These are phyloP conservation scores for Cygnus buccinator DNA, from an alignment of 2,113 vertebrate species.

Conservation along the genomic window DNA sequence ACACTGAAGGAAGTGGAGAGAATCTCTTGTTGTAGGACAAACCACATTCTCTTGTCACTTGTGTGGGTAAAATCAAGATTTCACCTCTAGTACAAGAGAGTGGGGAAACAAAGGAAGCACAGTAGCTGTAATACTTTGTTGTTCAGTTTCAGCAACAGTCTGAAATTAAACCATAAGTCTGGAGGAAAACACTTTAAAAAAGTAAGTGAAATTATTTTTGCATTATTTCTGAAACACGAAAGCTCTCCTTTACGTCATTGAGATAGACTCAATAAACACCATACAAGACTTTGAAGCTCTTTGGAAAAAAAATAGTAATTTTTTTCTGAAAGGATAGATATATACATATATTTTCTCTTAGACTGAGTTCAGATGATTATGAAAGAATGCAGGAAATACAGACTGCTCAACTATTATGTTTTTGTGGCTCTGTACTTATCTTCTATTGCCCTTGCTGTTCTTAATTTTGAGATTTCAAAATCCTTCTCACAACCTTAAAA, in stretches of 20 bases:
- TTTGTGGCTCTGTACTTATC: not conserved
- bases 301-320: not conserved
- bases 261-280: not conserved
- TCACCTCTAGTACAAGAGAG: not conserved
- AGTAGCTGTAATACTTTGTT: not conserved
- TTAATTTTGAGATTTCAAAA: not conserved
- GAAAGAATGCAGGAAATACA: not conserved
- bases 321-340: not conserved
- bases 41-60: not conserved
- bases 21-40: not conserved
- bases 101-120: not conserved
- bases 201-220: not conserved
- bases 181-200: not conserved
- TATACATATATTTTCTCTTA: too few relatives aligned
- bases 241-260: not conserved
- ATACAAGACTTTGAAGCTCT: not conserved
- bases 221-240: not conserved
- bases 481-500: not conserved
- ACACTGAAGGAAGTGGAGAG: not conserved
- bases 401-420: not conserved
- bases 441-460: not conserved
- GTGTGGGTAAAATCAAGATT: fast-evolving
- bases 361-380: not conserved
- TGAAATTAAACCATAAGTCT: not conserved
- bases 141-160: not conserved